phyloP scores from a whole-genome alignment of 2,797 vertebrate species.

The Balearica regulorum region DNA sequence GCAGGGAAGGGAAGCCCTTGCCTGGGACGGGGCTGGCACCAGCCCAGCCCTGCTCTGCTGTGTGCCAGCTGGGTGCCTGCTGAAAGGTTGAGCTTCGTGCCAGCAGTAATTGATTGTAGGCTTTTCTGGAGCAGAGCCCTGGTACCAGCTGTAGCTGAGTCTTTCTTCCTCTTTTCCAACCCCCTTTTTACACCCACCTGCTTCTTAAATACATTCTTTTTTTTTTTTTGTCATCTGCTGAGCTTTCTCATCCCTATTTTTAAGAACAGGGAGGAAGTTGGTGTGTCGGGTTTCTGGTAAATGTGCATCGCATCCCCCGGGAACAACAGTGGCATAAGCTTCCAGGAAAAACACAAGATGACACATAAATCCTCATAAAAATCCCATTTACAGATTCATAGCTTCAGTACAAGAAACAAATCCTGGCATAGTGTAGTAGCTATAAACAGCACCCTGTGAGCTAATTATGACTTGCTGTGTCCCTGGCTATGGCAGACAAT shows the following conservation, averaged over 20 bases:
- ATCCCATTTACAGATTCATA: slow-evolving; percentile 64
- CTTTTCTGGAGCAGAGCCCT: slow-evolving; percentile 54
- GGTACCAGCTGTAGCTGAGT: slow-evolving; percentile 50
- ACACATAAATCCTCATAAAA: slow-evolving; percentile 64
- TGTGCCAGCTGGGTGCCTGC: slow-evolving; percentile 42
- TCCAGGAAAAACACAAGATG: slow-evolving; percentile 64
- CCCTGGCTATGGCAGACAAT: slow-evolving; percentile 16
- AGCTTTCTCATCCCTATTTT: slow-evolving; percentile 25
- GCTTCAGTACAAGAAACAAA: slow-evolving; percentile 58
- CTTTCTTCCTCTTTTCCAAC: slow-evolving; percentile 36
- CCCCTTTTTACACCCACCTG: slow-evolving; percentile 36
- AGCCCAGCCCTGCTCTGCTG: background rate
- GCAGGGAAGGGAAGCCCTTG: slow-evolving; percentile 8
- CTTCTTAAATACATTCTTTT: slow-evolving; percentile 37
- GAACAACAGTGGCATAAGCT: slow-evolving; percentile 37
- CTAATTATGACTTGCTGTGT: slow-evolving; percentile 56
- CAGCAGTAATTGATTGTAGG: slow-evolving; percentile 28
- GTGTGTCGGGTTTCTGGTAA: slow-evolving; percentile 36
- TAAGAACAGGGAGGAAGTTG: slow-evolving; percentile 7
- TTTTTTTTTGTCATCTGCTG: slow-evolving; percentile 15
- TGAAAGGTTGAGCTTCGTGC: slow-evolving; percentile 14
- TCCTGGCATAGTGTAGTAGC: slow-evolving; percentile 46
- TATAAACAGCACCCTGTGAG: slow-evolving; percentile 59
- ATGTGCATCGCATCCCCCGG: background rate
- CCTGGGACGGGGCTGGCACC: background rate